A percentile compares a stretch with the other conserved stretches of the same genome.
Conservation (phyloP, 2,797 vertebrate genomes). For the Enteromius viviparus region DNA sequence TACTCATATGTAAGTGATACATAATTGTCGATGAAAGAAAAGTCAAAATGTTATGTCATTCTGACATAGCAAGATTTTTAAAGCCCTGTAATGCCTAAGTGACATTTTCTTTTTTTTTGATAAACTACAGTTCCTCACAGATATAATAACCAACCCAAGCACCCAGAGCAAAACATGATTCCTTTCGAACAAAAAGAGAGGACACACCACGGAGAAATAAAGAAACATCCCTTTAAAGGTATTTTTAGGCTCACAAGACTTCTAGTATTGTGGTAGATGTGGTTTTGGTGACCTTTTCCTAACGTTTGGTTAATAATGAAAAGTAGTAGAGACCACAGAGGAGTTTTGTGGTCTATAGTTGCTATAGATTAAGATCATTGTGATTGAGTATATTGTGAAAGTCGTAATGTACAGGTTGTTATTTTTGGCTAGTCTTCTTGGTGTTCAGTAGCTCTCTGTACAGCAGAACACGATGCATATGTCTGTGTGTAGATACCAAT, state of each 20-base stretch:
- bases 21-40: too few species aligned
- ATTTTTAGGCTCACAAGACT: background rate
- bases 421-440: background rate
- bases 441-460: background rate
- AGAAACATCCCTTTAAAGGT: background rate
- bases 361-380: constrained; percentile 3
- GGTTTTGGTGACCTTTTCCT: constrained; percentile 7
- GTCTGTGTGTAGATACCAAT: background rate
- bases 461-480: background rate
- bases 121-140: constrained; percentile 8
- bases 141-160: background rate
- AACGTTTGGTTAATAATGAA: background rate
- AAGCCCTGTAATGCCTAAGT: background rate
- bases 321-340: background rate
- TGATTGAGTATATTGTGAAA: background rate
- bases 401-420: background rate
- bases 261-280: background rate
- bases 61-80: background rate
- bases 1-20: too few species aligned
- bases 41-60: background rate
- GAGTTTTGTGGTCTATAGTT: background rate
- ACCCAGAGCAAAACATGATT: background rate
- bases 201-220: constrained; percentile 2
- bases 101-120: background rate
- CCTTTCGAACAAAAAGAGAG: constrained; percentile 18